phyloP scores from a whole-genome alignment of 2,113 vertebrate species.

The Indri indri region DNA sequence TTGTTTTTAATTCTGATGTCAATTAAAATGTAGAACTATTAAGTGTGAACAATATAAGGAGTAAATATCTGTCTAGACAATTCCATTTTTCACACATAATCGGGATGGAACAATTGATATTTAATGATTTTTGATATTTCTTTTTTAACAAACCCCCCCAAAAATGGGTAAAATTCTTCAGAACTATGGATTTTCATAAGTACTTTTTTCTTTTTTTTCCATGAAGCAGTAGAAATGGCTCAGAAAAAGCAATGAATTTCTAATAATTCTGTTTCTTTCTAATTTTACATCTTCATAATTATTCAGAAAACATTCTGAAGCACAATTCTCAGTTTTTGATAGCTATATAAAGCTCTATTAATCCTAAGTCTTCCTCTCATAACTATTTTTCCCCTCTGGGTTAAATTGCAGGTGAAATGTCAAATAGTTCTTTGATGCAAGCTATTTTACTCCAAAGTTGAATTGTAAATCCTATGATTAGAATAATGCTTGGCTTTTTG shows the following conservation, averaged over 20 bases:
- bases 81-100: neutral
- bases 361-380: conserved; percentile 4
- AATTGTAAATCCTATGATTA: neutral
- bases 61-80: neutral
- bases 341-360: conserved; percentile 38
- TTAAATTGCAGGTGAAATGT: neutral
- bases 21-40: neutral
- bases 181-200: neutral
- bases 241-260: neutral
- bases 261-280: conserved; percentile 52
- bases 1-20: neutral
- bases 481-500: neutral
- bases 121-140: neutral
- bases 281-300: conserved; percentile 28
- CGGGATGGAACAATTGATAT: neutral
- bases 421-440: neutral
- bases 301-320: conserved; percentile 56
- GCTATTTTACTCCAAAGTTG: neutral
- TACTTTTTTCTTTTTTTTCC: neutral
- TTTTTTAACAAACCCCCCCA: neutral
- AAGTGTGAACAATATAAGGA: neutral
- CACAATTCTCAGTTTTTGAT: conserved; percentile 33
- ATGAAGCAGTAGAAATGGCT: neutral
- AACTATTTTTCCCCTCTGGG: conserved; percentile 36
- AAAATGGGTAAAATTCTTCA: neutral